Evolutionary conservation across 2,888 invertebrate species (phyloP).

Genomic region (Caenorhabditis sulstoni): DNA sequence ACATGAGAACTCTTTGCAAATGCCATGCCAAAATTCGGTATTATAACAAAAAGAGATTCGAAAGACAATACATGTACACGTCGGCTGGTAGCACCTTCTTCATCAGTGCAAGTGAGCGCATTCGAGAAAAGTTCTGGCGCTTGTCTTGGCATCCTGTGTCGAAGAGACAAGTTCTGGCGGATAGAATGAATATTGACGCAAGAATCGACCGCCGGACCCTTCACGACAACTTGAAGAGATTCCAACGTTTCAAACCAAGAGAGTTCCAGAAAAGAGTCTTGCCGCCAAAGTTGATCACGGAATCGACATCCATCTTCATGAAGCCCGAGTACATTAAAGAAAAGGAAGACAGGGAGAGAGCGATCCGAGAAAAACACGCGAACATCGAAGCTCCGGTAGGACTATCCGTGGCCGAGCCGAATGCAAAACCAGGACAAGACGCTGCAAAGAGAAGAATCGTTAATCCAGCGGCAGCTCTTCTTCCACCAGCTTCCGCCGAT

Average conservation of each 20-base stretch:
- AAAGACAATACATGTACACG: slow-evolving; percentile 29
- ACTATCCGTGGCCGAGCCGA: slow-evolving; percentile 12
- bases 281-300: slow-evolving; percentile 43
- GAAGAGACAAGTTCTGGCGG: slow-evolving; percentile 23
- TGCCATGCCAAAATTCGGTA: slow-evolving; percentile 41
- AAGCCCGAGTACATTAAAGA: slow-evolving; percentile 50
- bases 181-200: slow-evolving; percentile 25
- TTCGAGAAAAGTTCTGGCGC: slow-evolving; percentile 43
- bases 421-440: neutral
- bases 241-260: slow-evolving; percentile 31
- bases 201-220: neutral
- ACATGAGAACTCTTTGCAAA: slow-evolving; percentile 37
- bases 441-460: neutral
- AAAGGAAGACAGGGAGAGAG: slow-evolving; percentile 34
- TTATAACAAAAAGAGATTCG: slow-evolving; percentile 22
- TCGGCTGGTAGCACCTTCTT: slow-evolving; percentile 10
- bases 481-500: neutral
- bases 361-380: slow-evolving; percentile 27
- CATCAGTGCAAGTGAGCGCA: slow-evolving; percentile 29
- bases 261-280: slow-evolving; percentile 44
- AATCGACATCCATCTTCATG: slow-evolving; percentile 22
- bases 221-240: slow-evolving; percentile 11
- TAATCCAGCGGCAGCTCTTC: neutral
- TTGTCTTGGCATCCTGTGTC: slow-evolving; percentile 18
- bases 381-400: slow-evolving; percentile 33